Conservation (phyloP, 1,140 invertebrate species). For the Pseudomyrmex flavicornis region DNA sequence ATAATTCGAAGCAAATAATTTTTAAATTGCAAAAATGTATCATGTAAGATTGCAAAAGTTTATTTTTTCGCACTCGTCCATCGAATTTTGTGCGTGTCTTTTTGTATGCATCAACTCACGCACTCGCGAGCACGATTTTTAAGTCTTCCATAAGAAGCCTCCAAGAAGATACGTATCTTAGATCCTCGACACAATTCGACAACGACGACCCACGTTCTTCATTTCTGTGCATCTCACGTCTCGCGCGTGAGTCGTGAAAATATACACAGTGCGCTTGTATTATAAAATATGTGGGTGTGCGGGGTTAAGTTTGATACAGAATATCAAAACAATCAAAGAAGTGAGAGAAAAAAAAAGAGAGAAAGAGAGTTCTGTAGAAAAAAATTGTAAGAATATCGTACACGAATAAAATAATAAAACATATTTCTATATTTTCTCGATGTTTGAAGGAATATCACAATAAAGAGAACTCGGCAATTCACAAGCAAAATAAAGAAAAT, state of each 20-base stretch:
- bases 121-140: neutral
- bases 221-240: slow-evolving; percentile 77
- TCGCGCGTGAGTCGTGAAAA: slow-evolving; percentile 65
- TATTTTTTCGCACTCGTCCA: neutral
- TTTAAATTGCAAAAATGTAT: neutral
- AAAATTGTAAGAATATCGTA: neutral
- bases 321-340: slow-evolving; percentile 38
- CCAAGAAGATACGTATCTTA: slow-evolving; percentile 64
- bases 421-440: no score
- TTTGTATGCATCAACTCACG: neutral
- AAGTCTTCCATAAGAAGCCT: neutral
- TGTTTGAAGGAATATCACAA: no score
- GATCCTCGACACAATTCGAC: slow-evolving; percentile 80
- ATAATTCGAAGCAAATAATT: neutral
- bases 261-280: slow-evolving; percentile 33
- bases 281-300: slow-evolving; percentile 1
- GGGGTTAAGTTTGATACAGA: slow-evolving; percentile 14
- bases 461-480: no score
- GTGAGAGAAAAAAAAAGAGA: neutral
- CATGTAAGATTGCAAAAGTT: neutral
- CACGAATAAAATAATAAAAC: no score
- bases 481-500: no score
- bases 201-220: slow-evolving; percentile 76
- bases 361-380: neutral
- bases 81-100: slow-evolving; percentile 14